Evolutionary conservation across 2,888 invertebrate genomes (phyloP).

Genomic region (Chrysodeixis includens): DNA sequence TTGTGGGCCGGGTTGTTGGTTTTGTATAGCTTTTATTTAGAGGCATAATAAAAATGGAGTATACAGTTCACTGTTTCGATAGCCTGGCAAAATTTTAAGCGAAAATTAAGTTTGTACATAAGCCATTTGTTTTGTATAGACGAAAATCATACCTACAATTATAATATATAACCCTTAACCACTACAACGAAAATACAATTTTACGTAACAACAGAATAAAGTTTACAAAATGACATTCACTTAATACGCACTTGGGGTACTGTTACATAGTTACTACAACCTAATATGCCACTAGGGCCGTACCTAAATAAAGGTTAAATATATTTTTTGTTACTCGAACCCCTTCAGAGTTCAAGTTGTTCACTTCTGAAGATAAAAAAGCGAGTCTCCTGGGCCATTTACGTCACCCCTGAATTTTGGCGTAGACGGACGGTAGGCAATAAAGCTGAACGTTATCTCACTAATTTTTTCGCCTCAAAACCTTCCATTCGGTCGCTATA

Average conservation of each 20-base stretch:
- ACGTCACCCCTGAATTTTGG: slow-evolving; percentile 74
- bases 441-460: slow-evolving; percentile 81
- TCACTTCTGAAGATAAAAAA: slow-evolving; percentile 67
- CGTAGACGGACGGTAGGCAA: slow-evolving; percentile 74
- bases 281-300: slow-evolving; percentile 12
- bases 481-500: slow-evolving; percentile 59
- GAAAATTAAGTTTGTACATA: not conserved
- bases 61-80: too few relatives aligned
- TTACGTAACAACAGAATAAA: not conserved
- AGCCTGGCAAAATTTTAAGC: too few relatives aligned
- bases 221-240: slow-evolving; percentile 4
- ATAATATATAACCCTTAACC: not conserved
- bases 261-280: slow-evolving; percentile 19
- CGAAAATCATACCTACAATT: not conserved
- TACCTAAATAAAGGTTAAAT: slow-evolving; percentile 39
- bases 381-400: slow-evolving; percentile 63
- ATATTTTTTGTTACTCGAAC: slow-evolving; percentile 43
- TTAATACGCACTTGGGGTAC: not conserved
- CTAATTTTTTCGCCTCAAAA: slow-evolving; percentile 77
- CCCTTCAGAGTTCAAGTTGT: slow-evolving; percentile 53
- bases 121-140: not conserved
- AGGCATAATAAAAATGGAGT: too few relatives aligned
- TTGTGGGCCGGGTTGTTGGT: too few relatives aligned
- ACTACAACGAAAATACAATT: not conserved
- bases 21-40: too few relatives aligned